Evolutionary conservation across 2,888 invertebrate species (phyloP), one percentile per base, ranked within the genome.

Genomic region (Lasioglossum villosulum): DNA sequence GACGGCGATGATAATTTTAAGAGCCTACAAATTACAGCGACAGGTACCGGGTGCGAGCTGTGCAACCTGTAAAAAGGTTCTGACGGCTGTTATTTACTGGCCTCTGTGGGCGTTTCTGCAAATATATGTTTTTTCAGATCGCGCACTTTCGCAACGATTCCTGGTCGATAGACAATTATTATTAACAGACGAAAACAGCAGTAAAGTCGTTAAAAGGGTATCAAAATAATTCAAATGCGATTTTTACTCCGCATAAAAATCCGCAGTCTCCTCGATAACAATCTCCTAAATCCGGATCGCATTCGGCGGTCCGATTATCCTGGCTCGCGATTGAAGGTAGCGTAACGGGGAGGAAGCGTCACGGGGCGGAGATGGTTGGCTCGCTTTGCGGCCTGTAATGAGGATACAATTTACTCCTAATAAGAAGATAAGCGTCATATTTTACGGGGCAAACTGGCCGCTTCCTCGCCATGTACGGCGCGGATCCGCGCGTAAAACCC

Each of bases 351-450:
- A 30, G 77, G 66, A 39, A 74, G 68, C 68, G 66, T 78, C 63
- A 52, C 2, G 74, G 66, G 77, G 52, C 45, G 66, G 73, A 48
- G 86, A 88, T 78, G 74, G 10, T 10, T n/a, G 8, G 52, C 52
- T 52, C 52, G 52, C 52, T 52, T n/a, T 86, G 81, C 81, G 78
- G 30, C 80, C 34, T 75, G 86, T 94, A 94, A 94, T 93, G 93
- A 94, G 94, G 91, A 93, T 93, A 93, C 93, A 92, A 93, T 94
- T 94, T 93, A 93, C 93, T 93, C 92, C 93, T 94, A 94, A 94
- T 94, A 94, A 93, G 94, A 93, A 93, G 93, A 93, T 93, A 92
- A 91, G 93, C 92, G 92, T 93, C 92, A 92, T 94, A 93, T 94
- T 94, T 94, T 94, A 94, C 91, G 93, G 93, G 92, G 52, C 92